Conservation (phyloP, 2,888 invertebrate genomes). For the Drosophila mimica region DNA sequence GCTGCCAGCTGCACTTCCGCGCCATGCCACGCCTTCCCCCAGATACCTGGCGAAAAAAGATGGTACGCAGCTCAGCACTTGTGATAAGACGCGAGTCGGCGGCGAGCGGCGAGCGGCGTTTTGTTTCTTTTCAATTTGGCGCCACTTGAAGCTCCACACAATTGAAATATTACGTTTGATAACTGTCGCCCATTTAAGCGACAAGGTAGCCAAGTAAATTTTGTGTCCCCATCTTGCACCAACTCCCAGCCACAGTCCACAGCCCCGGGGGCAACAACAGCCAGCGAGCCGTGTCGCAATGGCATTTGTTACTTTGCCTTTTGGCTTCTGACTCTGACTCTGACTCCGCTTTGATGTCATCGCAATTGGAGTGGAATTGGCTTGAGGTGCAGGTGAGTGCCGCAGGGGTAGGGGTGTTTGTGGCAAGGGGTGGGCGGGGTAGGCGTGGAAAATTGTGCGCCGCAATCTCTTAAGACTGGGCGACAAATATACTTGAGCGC, state of each 20-base stretch:
- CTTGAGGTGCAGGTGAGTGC: slow-evolving; percentile 16
- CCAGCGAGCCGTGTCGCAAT: slow-evolving; percentile 56
- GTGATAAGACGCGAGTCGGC: slow-evolving; percentile 31
- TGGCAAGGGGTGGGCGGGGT: neutral
- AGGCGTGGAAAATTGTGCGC: slow-evolving; percentile 68
- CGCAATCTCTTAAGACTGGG: slow-evolving; percentile 79
- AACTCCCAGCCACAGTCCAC: neutral
- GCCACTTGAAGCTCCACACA: slow-evolving; percentile 52
- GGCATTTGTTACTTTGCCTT: slow-evolving; percentile 64
- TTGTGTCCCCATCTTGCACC: neutral
- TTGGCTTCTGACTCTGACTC: slow-evolving; percentile 42
- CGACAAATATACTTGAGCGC: slow-evolving; percentile 75
- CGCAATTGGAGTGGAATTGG: slow-evolving; percentile 33
- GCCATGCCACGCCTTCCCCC: neutral
- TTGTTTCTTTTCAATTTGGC: slow-evolving; percentile 64
- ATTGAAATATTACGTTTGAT: slow-evolving; percentile 74
- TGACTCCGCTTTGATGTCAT: slow-evolving; percentile 55
- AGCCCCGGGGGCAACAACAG: slow-evolving; percentile 17
- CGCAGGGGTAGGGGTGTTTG: neutral
- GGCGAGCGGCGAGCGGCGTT: slow-evolving; percentile 20
- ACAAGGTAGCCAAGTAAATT: slow-evolving; percentile 46
- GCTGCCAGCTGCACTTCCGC: slow-evolving; percentile 25
- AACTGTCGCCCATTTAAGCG: slow-evolving; percentile 56
- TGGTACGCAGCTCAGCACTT: slow-evolving; percentile 27
- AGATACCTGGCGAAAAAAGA: slow-evolving; percentile 1